Evolutionary conservation across 2,888 invertebrate species (phyloP).

Genomic region (Leptarthrus brevirostris): DNA sequence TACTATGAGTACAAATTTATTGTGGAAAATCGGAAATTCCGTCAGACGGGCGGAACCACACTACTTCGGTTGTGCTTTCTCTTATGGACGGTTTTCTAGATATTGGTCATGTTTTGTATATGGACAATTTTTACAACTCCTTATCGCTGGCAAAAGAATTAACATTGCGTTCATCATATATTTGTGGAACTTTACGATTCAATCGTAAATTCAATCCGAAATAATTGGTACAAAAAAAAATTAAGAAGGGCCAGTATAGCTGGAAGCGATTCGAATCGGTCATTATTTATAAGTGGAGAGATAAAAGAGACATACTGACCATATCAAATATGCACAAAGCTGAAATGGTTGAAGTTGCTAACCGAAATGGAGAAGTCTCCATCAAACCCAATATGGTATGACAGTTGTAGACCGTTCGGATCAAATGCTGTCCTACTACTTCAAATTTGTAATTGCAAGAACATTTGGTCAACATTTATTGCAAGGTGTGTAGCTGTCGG

Average conservation of each 20-base stretch:
- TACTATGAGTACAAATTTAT: neutral
- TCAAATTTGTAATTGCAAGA: too few relatives aligned
- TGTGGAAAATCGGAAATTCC: neutral
- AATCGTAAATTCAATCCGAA: neutral
- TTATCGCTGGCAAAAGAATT: neutral
- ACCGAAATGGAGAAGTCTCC: slow-evolving; percentile 4
- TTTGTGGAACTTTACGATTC: neutral
- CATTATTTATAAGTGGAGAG: slow-evolving; percentile 4
- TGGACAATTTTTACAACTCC: slow-evolving; percentile 5
- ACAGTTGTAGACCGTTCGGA: too few relatives aligned
- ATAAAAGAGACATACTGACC: neutral
- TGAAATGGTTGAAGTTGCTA: slow-evolving; percentile 1
- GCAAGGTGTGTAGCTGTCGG: too few relatives aligned
- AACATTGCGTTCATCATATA: neutral
- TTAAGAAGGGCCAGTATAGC: neutral
- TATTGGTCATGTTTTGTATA: slow-evolving; percentile 1
- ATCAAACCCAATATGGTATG: neutral
- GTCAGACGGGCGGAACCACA: neutral
- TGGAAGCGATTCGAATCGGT: slow-evolving; percentile 6
- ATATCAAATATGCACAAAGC: neutral
- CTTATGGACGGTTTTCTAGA: slow-evolving; percentile 16
- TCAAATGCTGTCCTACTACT: neutral
- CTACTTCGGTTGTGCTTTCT: slow-evolving; percentile 6
- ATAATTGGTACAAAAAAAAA: neutral
- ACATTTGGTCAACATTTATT: too few relatives aligned